Evolutionary conservation across 2,797 vertebrate species (phyloP), one percentile per base, ranked within the genome.

Genomic region (Calcarius lapponicus): DNA sequence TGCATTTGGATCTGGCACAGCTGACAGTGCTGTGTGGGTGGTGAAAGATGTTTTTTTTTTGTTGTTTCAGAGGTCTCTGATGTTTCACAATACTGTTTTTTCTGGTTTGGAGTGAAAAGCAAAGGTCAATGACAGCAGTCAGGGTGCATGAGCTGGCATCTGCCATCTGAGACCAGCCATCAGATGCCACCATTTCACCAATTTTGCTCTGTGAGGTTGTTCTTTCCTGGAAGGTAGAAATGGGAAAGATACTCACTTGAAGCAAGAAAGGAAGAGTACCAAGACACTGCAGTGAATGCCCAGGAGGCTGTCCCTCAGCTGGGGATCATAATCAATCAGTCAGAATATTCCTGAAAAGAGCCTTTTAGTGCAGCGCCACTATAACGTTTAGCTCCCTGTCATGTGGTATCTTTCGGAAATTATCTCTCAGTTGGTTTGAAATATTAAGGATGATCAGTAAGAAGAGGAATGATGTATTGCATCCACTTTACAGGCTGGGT

Each of bases 11-110:
- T 65, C 34, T 76, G 32, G 80, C 66, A 80, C 24, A 76, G 60
- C 26, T 67, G 26, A 50, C 51, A 79, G 51, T 60, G 25, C 32
- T 93, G 56, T 22, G 83, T 92, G 88, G 76, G 88, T 60, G 70
- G 74, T 70, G 56, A 86, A 80, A 69, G 7, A 79, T 51, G 3
- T 13, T 40, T 40, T n/a, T 62, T 66, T 70, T 32, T 82, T 83
- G n/a, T n/a, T 74, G 28, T 73, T 95, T 81, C 64, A 81, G 74
- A 95, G 43, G 22, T 76, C 62, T 79, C 38, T 81, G 24, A 47
- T 70, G 24, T 97, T 97, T 95, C 83, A 70, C 74, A 93, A 92
- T 38, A 70, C 13, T 16, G 13, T 84, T 93, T 84, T 69, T 90
- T 90, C 66, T 95, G 66, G 24, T 88, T 84, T 90, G 80, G 60